Evolutionary conservation across 1,140 invertebrate genomes (phyloP).

Genomic region (Heliconius himera): DNA sequence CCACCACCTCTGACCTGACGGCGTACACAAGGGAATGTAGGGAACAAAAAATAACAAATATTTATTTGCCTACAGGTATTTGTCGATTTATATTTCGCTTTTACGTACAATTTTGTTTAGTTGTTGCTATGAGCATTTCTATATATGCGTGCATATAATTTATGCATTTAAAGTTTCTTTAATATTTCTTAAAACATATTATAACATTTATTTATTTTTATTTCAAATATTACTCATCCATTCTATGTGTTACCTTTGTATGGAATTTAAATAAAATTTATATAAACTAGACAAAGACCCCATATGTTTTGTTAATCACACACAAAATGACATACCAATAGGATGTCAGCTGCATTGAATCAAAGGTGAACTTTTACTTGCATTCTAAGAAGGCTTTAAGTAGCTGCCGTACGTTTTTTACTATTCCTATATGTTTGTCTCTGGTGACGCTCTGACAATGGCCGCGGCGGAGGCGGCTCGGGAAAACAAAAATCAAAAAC

Average conservation of each 20-base stretch:
- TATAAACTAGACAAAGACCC: not conserved
- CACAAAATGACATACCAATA: not conserved
- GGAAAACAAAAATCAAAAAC: constrained; percentile 70
- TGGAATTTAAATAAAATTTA: not conserved
- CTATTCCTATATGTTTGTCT: constrained; percentile 56
- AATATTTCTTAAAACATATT: too few species aligned
- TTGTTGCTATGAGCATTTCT: not conserved
- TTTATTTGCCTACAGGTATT: not conserved
- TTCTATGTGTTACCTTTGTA: not conserved
- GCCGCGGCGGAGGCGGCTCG: constrained; percentile 53
- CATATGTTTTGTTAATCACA: constrained; percentile 6
- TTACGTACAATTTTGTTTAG: not conserved
- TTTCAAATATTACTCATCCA: not conserved
- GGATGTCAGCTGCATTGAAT: constrained; percentile 25
- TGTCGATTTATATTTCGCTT: not conserved
- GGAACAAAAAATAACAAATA: constrained; percentile 17
- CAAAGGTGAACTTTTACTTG: constrained; percentile 23
- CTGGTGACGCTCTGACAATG: constrained; percentile 65
- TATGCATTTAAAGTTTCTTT: too few species aligned
- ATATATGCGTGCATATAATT: too few species aligned
- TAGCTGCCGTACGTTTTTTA: constrained; percentile 40
- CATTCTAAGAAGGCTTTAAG: constrained; percentile 27
- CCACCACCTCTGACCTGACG: constrained; percentile 42
- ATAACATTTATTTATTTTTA: not conserved
- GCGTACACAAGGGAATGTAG: constrained; percentile 20